These are phyloP conservation scores for Nymphalis urticae DNA, from an alignment of 2,888 invertebrate genomes.

Conservation along the genomic window DNA sequence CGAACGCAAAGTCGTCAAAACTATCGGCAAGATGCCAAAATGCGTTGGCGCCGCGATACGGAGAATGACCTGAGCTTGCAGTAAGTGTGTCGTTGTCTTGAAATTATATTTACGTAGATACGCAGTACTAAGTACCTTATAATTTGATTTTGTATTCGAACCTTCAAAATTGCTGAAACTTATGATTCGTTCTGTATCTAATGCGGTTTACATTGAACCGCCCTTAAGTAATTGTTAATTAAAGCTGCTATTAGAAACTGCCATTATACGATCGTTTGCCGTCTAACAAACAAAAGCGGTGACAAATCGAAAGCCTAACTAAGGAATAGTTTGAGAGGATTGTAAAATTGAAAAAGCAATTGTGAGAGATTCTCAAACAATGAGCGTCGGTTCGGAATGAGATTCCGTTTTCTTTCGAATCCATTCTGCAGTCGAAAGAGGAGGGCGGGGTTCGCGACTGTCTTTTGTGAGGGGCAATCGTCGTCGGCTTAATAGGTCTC, in stretches of 20 bases:
- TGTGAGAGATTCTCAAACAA: constrained; percentile 69
- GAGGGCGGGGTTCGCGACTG: constrained; percentile 48
- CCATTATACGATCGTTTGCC: constrained; percentile 18
- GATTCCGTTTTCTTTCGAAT: constrained; percentile 72
- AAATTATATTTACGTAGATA: constrained; percentile 18
- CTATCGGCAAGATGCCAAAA: constrained; percentile 50
- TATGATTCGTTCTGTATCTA: not conserved
- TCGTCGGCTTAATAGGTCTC: constrained; percentile 67
- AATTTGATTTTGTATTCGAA: not conserved
- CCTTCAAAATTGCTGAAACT: not conserved
- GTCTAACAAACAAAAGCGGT: constrained; percentile 32
- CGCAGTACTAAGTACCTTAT: not conserved
- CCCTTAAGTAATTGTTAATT: constrained; percentile 15
- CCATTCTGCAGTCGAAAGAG: constrained; percentile 58
- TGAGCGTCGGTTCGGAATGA: constrained; percentile 62
- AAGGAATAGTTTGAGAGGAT: constrained; percentile 53
- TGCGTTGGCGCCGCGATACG: constrained; percentile 42
- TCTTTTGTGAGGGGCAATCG: constrained; percentile 73
- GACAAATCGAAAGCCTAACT: constrained; percentile 41
- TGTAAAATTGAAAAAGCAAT: constrained; percentile 69
- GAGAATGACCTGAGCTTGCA: constrained; percentile 43
- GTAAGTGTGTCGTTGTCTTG: constrained; percentile 42
- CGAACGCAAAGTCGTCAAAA: constrained; percentile 56
- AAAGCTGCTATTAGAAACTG: constrained; percentile 14
- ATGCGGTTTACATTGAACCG: not conserved